Evolutionary conservation across 2,888 invertebrate species (phyloP), one percentile per base, ranked within the genome.

Genomic region (Noctua pronuba): DNA sequence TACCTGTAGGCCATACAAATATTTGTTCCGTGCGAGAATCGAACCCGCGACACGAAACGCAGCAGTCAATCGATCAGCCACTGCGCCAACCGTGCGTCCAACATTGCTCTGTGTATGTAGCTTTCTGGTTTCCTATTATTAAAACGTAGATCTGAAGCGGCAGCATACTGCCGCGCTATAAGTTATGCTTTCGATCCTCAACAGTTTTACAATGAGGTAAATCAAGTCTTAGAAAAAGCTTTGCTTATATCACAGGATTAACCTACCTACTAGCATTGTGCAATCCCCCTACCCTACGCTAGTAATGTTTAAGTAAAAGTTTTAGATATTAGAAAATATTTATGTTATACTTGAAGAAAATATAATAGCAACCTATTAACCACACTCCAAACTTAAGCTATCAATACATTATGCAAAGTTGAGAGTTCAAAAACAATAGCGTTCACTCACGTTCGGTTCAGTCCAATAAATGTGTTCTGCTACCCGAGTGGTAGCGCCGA

Each of bases 381-480:
- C 28, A 80, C 44, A 44, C 65, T 71, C 31, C 41, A 35, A 86
- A 75, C 46, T 83, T 86, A 52, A 46, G 46, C 65, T 77, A 79
- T 85, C 82, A 79, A 87, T 85, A 85, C 82, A 80, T 79, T 87
- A 87, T 84, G 87, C 78, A 86, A 86, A 87, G 74, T 79, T 75
- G 69, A 79, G 67, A 83, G 79, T 79, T 86, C 84, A 80, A 86
- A 77, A 88, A 88, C 88, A 90, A 88, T 87, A 80, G 88, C 89
- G 86, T 90, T 90, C 86, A 85, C 89, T 90, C 88, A 90, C 90
- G 90, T 90, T 87, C 80, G 78, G 83, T 85, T 86, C 79, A 86
- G 85, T 90, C 86, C 90, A 91, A 91, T 91, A 90, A 90, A 88
- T 90, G 88, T 89, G 87, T 88, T 86, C 87, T 88, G 81, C 74